phyloP scores from a whole-genome alignment of 1,140 invertebrate genomes.

The Danaus melanippus region DNA sequence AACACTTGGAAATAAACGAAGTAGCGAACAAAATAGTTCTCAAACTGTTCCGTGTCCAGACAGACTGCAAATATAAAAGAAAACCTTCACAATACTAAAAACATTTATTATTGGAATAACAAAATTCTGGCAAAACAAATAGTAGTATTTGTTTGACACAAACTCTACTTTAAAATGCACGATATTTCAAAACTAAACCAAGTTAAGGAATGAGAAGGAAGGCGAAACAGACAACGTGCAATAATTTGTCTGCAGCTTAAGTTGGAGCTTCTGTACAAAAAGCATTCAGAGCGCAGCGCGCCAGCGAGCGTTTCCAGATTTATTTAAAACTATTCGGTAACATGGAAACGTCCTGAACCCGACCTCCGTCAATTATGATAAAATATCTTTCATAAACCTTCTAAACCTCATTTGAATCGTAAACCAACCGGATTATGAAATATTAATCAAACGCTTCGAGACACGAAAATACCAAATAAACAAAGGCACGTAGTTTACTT shows the following conservation, averaged over 20 bases:
- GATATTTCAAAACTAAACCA: no score
- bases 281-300: slow-evolving; percentile 3
- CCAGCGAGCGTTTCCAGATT: slow-evolving; percentile 5
- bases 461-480: slow-evolving; percentile 1
- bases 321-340: slow-evolving; percentile 4
- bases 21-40: no score
- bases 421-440: slow-evolving; percentile 8
- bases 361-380: slow-evolving; percentile 6
- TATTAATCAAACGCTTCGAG: slow-evolving; percentile 7
- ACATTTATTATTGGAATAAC: no score
- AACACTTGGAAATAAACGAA: no score
- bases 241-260: slow-evolving; percentile 10
- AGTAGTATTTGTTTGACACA: no score
- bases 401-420: slow-evolving; percentile 9
- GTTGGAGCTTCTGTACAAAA: slow-evolving; percentile 3
- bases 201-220: no score
- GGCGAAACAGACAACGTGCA: slow-evolving; percentile 2
- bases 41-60: no score
- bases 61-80: no score
- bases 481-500: slow-evolving; percentile 2
- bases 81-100: no score
- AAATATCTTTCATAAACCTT: slow-evolving; percentile 8
- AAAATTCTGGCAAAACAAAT: no score
- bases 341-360: neutral
- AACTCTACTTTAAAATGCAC: no score